Conservation (phyloP, 23 tunicate genomes). For the Trididemnum clinides region DNA sequence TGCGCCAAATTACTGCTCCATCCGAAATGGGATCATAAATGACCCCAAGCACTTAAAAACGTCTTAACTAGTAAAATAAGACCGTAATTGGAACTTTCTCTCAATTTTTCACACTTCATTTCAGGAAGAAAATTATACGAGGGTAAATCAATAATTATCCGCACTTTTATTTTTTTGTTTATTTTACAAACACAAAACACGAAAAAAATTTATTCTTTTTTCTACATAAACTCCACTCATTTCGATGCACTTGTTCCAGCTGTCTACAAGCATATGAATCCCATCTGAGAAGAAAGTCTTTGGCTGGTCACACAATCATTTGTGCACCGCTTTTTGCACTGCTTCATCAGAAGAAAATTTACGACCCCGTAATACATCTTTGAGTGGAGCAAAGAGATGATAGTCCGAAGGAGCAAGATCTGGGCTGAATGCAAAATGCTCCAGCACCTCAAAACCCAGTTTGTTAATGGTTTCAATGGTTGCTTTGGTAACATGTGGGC, state of each 20-base stretch:
- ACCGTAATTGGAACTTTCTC: no score
- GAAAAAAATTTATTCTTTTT: not conserved
- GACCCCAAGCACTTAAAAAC: no score
- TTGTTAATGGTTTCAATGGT: no score
- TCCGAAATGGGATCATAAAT: no score
- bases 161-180: not conserved
- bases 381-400: slow-evolving; percentile 11
- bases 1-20: not conserved
- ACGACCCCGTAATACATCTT: no score
- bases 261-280: not conserved
- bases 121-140: no score
- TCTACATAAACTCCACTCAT: not conserved
- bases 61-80: no score
- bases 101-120: no score
- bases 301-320: not conserved
- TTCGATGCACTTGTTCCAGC: slow-evolving; percentile 23
- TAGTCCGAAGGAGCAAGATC: not conserved
- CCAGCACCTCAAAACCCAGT: no score
- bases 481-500: no score
- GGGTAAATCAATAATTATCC: slow-evolving; percentile 2
- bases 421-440: not conserved
- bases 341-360: slow-evolving; percentile 7
- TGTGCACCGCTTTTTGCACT: slow-evolving; percentile 5
- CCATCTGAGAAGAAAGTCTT: no score
- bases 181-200: not conserved